phyloP scores from a whole-genome alignment of 2,113 vertebrate species.

The Desmodus rotundus region DNA sequence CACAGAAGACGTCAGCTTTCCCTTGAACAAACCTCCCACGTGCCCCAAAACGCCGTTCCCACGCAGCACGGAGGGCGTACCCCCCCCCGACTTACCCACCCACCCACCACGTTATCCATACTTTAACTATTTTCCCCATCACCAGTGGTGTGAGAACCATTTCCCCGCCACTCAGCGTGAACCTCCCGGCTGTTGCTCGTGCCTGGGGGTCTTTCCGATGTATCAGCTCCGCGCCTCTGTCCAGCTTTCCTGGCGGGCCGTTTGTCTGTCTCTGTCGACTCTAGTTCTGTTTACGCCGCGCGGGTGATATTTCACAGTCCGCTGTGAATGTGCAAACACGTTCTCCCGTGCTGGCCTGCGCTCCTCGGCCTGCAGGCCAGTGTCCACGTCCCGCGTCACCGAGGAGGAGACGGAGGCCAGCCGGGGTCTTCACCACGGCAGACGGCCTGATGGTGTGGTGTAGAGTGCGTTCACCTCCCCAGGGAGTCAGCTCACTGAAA shows the following conservation, averaged over 20 bases:
- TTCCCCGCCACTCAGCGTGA: accelerated
- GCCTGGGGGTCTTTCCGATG: accelerated
- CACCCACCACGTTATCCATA: accelerated
- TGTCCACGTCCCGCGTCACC: no score
- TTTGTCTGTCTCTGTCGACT: no score
- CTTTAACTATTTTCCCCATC: accelerated
- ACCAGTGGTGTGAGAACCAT: background rate
- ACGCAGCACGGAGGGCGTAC: accelerated
- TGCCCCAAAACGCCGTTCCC: accelerated
- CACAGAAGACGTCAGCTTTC: background rate
- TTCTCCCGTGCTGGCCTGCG: no score
- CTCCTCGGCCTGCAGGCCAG: no score
- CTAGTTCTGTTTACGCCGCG: accelerated
- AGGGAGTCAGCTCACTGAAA: no score
- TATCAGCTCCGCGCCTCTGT: accelerated
- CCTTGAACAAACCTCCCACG: background rate
- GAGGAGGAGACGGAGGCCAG: no score
- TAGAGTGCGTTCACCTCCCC: no score
- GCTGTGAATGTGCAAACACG: no score
- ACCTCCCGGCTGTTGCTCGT: accelerated
- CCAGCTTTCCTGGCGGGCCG: accelerated
- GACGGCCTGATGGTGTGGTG: no score
- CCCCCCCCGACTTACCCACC: no score
- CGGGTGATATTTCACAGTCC: background rate
- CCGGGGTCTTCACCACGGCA: no score